These are phyloP conservation scores for Microctonus brassicae DNA, from an alignment of 2,888 invertebrate species.

Conservation along the genomic window DNA sequence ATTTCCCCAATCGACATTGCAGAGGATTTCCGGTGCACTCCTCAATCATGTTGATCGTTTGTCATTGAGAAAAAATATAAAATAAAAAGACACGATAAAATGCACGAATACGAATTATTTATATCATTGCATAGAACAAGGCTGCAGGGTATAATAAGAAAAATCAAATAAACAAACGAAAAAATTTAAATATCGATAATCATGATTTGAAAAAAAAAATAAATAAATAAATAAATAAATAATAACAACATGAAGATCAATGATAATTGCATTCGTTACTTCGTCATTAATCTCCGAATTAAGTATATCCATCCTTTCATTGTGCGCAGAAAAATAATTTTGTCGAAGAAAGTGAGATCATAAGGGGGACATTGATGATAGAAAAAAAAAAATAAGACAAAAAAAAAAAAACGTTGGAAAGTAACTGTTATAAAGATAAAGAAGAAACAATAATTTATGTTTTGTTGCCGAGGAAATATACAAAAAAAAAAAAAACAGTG, in stretches of 20 bases:
- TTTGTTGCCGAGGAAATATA: slow-evolving; percentile 3
- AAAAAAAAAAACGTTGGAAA: slow-evolving; percentile 34
- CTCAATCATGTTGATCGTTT: slow-evolving; percentile 16
- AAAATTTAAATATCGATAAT: slow-evolving; percentile 17
- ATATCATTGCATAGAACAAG: slow-evolving; percentile 30
- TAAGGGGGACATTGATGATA: neutral
- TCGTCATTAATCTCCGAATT: slow-evolving; percentile 12
- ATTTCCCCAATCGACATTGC: slow-evolving; percentile 1
- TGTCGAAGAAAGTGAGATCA: slow-evolving; percentile 27
- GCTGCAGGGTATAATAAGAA: slow-evolving; percentile 17
- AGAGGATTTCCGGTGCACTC: slow-evolving; percentile 13
- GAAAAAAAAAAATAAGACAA: slow-evolving; percentile 14
- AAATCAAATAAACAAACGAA: neutral
- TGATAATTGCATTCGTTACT: slow-evolving; percentile 14
- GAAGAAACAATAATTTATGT: neutral
- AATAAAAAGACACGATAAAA: slow-evolving; percentile 1
- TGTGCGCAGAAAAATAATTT: slow-evolving; percentile 35
- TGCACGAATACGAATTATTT: slow-evolving; percentile 27
- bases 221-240: no score
- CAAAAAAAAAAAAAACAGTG: slow-evolving; percentile 22
- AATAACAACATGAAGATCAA: slow-evolving; percentile 18
- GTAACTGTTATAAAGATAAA: slow-evolving; percentile 26
- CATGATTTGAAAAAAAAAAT: neutral
- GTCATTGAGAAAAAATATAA: slow-evolving; percentile 8
- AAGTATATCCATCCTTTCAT: slow-evolving; percentile 40